Base-by-base conservation (phyloP, 2,113 vertebrate species). In the Clarias magur region DNA sequence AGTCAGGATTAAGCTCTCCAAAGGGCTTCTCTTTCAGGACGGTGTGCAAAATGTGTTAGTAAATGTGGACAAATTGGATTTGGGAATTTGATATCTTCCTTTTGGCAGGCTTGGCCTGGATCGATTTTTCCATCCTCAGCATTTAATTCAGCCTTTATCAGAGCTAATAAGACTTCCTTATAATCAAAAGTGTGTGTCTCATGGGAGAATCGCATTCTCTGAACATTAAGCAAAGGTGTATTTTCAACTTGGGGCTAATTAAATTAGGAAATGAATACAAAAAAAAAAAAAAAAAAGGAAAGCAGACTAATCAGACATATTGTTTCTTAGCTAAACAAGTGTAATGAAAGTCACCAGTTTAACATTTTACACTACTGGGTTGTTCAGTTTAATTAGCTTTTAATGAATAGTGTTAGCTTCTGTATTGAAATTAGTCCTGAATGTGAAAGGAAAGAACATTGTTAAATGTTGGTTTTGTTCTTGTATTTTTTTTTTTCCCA, bases 1-100 rank as follows among this genome's bases (percentile, higher is more conserved):
- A 48, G 70, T 6, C 59, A 78, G 73, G 57, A 85, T 85, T 59
- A 75, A 48, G 68, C 34, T 63, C 83, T 63, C 70, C 0, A 10
- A 42, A 53, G 67, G 75, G 53, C 53, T 72, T 57, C 17, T n/a
- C 48, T 56, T 73, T 23, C 48, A 73, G 67, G 17, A 57, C 4
- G 11, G 9, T 48, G 25, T 86, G 38, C 83, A 60, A 88, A 89
- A 79, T 82, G 56, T 89, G 27, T 60, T 80, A 80, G 60, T 82
- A 65, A 82, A 42, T n/a, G 34, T 48, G 34, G 60, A 65, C 59
- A 63, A 63, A 82, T 42, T 82, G 59, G 38, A 82, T 82, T 82
- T 65, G 80, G 80, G 23, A 65, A 42, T 82, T 38, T 82, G 80
- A 82, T 82, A 23, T 63, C 59, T 48, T 65, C 65, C 60, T 65